Evolutionary conservation across 2,113 vertebrate species (phyloP).

Genomic region (Chaenocephalus aceratus): DNA sequence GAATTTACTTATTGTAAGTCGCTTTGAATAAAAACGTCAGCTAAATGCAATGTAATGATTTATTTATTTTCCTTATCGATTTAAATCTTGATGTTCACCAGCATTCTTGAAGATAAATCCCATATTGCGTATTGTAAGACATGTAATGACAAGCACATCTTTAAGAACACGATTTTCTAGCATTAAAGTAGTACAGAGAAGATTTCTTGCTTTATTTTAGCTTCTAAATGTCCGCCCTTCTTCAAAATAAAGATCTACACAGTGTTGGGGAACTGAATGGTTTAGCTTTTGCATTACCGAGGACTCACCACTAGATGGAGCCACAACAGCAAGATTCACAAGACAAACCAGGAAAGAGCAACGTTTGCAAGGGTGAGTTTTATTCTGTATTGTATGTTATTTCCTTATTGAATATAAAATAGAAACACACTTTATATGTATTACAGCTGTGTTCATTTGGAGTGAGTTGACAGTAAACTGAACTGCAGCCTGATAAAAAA

Average conservation of each 20-base stretch:
- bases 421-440: neutral
- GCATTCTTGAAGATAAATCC: no score
- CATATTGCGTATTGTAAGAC: no score
- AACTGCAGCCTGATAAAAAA: no score
- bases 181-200: no score
- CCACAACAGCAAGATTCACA: slow-evolving; percentile 11
- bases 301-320: slow-evolving; percentile 63
- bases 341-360: neutral
- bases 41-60: no score
- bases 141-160: no score
- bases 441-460: neutral
- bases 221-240: neutral
- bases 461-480: neutral
- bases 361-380: neutral
- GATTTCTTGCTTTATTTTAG: neutral
- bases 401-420: neutral
- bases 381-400: neutral
- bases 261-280: neutral
- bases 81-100: no score
- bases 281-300: slow-evolving; percentile 1
- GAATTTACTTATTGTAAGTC: no score
- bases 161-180: no score
- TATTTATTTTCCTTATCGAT: no score
- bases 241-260: neutral
- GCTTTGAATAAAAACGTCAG: no score